A percentile compares a stretch with the other conserved stretches of the same genome.
Evolutionary conservation across 1,140 invertebrate genomes (phyloP).

Genomic region (Bombus haemorrhoidalis): DNA sequence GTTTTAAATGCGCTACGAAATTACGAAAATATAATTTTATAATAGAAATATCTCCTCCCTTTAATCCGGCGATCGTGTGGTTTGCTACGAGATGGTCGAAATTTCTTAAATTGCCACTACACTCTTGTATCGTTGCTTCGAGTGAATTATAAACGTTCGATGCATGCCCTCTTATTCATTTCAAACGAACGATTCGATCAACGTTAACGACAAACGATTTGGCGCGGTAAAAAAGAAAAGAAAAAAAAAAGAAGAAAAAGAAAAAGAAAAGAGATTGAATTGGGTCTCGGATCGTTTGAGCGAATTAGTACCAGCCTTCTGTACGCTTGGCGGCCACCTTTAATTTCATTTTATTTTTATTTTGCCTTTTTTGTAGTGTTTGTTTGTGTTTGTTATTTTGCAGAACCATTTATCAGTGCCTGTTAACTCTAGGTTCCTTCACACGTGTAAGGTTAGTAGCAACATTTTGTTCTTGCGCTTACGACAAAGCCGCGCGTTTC

Average conservation of each 20-base stretch:
- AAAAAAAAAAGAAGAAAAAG: not conserved
- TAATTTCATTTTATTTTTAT: constrained; percentile 80
- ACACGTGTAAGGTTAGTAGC: constrained; percentile 89
- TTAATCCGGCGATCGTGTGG: not conserved
- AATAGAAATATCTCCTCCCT: not conserved
- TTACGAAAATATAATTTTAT: not conserved
- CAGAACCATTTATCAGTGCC: constrained; percentile 94
- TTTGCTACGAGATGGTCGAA: too few species aligned
- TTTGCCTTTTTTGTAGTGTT: constrained; percentile 85
- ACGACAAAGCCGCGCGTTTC: not conserved
- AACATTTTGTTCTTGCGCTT: constrained; percentile 20
- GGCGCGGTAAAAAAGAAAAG: not conserved
- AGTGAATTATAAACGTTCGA: not conserved
- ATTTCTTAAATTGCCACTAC: not conserved
- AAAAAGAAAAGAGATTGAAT: not conserved
- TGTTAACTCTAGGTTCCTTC: constrained; percentile 92
- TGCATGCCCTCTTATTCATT: not conserved
- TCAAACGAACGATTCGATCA: not conserved
- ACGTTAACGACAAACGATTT: not conserved
- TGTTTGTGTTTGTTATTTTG: constrained; percentile 88
- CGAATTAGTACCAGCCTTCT: not conserved
- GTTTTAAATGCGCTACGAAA: too few species aligned
- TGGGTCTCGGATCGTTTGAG: not conserved
- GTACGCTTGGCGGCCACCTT: constrained; percentile 29
- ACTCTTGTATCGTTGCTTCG: not conserved